These are phyloP conservation scores for Cantharis lateralis DNA, from an alignment of 2,888 invertebrate genomes.

Conservation along the genomic window DNA sequence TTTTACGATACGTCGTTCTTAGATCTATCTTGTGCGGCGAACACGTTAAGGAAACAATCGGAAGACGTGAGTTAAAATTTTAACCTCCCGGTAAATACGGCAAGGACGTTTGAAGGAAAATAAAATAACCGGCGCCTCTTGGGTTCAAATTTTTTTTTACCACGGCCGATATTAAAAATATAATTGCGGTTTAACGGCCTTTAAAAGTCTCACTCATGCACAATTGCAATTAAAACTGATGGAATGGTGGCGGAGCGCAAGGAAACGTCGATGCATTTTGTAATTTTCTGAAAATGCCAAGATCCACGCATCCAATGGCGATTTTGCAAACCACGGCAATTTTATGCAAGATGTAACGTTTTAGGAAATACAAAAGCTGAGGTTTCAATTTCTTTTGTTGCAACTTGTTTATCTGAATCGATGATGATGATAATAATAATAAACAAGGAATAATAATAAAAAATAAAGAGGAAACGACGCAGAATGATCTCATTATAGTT, in stretches of 20 bases:
- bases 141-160: conserved; percentile 4
- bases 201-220: not conserved
- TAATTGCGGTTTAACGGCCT: conserved; percentile 6
- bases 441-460: not conserved
- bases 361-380: conserved; percentile 20
- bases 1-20: conserved; percentile 20
- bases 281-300: conserved; percentile 22
- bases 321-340: conserved; percentile 8
- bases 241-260: not conserved
- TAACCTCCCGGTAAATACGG: conserved; percentile 19
- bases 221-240: not conserved
- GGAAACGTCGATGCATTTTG: conserved; percentile 6
- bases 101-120: conserved; percentile 24
- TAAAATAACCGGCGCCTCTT: conserved; percentile 24
- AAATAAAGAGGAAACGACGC: not conserved
- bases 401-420: not conserved
- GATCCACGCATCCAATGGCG: not conserved
- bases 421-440: not conserved
- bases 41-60: not conserved
- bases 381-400: not conserved
- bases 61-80: conserved; percentile 9
- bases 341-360: conserved; percentile 16
- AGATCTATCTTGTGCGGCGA: not conserved
- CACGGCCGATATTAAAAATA: not conserved
- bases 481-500: conserved; percentile 11